Evolutionary conservation across 2,113 vertebrate species (phyloP).

Genomic region (Cyprinodon variegatus): DNA sequence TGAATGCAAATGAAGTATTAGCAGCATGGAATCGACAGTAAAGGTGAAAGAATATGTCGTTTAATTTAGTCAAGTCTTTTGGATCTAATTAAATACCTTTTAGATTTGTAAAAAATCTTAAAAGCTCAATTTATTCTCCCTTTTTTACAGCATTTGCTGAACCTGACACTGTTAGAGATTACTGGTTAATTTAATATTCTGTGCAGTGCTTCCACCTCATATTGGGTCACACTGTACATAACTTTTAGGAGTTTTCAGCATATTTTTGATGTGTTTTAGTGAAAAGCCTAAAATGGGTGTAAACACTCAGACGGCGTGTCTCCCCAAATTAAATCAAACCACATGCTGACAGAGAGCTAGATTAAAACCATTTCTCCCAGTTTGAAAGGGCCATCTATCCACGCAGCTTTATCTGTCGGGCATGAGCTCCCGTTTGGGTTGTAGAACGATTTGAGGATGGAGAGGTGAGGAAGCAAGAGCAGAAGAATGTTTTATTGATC

Average conservation of each 20-base stretch:
- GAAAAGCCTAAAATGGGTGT: not conserved
- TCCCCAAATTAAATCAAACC: conserved; percentile 27
- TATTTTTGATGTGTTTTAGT: not conserved
- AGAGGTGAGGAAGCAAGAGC: conserved; percentile 56
- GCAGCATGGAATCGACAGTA: not conserved
- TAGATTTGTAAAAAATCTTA: not conserved
- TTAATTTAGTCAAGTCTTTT: not conserved
- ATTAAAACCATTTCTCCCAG: conserved; percentile 35
- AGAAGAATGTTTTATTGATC: conserved; percentile 80
- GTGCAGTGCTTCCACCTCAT: not conserved
- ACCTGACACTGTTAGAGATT: not conserved
- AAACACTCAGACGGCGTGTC: conserved; percentile 7
- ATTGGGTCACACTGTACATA: not conserved
- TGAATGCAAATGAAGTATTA: not conserved
- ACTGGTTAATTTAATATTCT: not conserved
- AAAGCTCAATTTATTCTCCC: not conserved
- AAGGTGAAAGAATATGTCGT: not conserved
- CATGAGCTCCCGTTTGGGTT: conserved; percentile 29
- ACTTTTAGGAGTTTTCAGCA: not conserved
- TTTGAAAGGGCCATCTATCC: conserved; percentile 45
- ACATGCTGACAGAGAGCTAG: conserved; percentile 22
- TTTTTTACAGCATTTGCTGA: not conserved
- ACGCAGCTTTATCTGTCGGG: conserved; percentile 55
- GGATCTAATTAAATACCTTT: not conserved
- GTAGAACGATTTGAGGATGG: conserved; percentile 32